Evolutionary conservation across 1,140 invertebrate species (phyloP).

Genomic region (Drosophila santomea): DNA sequence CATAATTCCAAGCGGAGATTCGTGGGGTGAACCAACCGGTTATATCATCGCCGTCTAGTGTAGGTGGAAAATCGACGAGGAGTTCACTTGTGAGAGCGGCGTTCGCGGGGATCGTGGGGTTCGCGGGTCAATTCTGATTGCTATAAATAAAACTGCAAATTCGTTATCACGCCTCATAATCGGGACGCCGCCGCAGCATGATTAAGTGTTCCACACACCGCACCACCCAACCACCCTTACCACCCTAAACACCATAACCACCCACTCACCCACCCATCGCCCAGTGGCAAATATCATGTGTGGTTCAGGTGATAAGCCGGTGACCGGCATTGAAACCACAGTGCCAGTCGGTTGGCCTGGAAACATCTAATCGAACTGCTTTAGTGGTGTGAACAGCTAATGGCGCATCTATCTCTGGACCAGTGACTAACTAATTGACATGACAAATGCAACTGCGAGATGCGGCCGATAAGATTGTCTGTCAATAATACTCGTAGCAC

Average conservation of each 20-base stretch:
- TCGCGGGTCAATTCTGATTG: slow-evolving; percentile 52
- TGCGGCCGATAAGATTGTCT: slow-evolving; percentile 36
- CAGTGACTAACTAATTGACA: slow-evolving; percentile 50
- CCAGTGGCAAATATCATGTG: slow-evolving; percentile 54
- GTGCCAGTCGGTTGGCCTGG: slow-evolving; percentile 23
- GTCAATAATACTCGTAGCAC: slow-evolving; percentile 2
- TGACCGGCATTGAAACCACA: slow-evolving; percentile 13
- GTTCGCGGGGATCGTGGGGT: slow-evolving; percentile 19
- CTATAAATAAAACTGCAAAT: slow-evolving; percentile 71
- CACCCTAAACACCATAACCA: slow-evolving; percentile 1
- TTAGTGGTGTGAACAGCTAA: slow-evolving; percentile 34
- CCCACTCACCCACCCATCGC: slow-evolving; percentile 11
- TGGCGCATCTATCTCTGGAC: slow-evolving; percentile 48
- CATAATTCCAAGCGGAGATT: neutral
- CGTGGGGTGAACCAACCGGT: slow-evolving; percentile 4
- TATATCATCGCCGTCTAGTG: slow-evolving; percentile 35
- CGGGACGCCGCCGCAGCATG: slow-evolving; percentile 64
- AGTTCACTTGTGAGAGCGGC: slow-evolving; percentile 35
- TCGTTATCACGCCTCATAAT: slow-evolving; percentile 65
- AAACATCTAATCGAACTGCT: slow-evolving; percentile 34
- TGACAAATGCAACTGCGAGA: slow-evolving; percentile 41
- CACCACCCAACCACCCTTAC: slow-evolving; percentile 1
- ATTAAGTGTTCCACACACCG: slow-evolving; percentile 46
- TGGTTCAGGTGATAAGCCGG: slow-evolving; percentile 51
- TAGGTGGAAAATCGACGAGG: slow-evolving; percentile 23